phyloP scores from a whole-genome alignment of 2,113 vertebrate species.

The Podarcis cretensis region DNA sequence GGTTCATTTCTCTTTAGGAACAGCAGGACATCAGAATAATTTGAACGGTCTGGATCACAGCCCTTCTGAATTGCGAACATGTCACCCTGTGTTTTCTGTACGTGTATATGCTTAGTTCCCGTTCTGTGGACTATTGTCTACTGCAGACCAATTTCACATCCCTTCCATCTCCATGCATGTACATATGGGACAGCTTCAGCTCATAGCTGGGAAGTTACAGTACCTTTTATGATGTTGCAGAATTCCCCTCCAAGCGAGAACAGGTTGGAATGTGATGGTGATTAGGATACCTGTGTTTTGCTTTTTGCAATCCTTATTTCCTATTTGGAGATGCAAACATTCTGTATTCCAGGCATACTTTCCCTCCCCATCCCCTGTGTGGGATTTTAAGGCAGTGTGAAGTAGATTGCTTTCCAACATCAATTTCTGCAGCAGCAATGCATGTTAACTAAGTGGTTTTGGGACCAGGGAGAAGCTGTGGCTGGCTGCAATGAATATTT shows the following conservation, averaged over 20 bases:
- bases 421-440: constrained; percentile 39
- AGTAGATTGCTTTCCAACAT: constrained; percentile 31
- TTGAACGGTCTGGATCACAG: too few relatives aligned
- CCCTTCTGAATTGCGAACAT: too few relatives aligned
- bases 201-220: background rate
- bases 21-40: background rate
- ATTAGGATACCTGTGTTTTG: background rate
- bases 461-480: constrained; percentile 19
- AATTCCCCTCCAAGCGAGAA: constrained; percentile 26
- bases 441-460: constrained; percentile 44
- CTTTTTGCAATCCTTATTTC: constrained; percentile 33
- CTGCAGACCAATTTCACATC: background rate
- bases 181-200: background rate
- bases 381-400: constrained; percentile 9
- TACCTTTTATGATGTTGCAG: background rate
- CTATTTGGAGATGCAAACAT: constrained; percentile 29
- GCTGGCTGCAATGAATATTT: constrained; percentile 40
- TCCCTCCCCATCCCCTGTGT: background rate
- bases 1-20: background rate
- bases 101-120: background rate
- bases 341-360: background rate
- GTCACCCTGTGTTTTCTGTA: background rate
- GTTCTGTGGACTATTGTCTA: background rate
- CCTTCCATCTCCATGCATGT: background rate
- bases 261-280: background rate